Conservation (phyloP, 64 coral and sea anemone genomes). For the Montipora sp. region DNA sequence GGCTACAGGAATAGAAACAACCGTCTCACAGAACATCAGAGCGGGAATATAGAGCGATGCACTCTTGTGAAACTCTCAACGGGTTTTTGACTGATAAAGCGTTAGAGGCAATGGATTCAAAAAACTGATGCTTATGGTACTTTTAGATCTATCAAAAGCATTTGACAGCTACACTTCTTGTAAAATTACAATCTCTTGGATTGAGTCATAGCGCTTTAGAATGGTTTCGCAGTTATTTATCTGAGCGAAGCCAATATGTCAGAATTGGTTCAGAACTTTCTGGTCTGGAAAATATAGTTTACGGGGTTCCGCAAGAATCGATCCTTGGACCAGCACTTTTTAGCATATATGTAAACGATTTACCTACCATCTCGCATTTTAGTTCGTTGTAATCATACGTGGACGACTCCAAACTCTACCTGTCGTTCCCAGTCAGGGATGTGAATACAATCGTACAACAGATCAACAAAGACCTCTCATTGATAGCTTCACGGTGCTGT, state of each 20-base stretch:
- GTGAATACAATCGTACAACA: too few species aligned
- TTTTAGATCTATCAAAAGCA: slow-evolving; percentile 60
- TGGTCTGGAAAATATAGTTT: slow-evolving; percentile 37
- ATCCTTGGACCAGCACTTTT: slow-evolving; percentile 58
- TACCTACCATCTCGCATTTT: slow-evolving; percentile 3
- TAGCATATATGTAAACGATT: slow-evolving; percentile 54
- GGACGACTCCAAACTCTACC: slow-evolving; percentile 47
- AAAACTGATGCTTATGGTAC: slow-evolving; percentile 65
- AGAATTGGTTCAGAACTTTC: slow-evolving; percentile 41
- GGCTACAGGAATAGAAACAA: slow-evolving; percentile 46
- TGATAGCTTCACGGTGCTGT: slow-evolving; percentile 56
- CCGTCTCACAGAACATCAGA: slow-evolving; percentile 61
- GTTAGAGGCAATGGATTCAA: slow-evolving; percentile 69
- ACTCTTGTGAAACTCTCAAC: slow-evolving; percentile 70
- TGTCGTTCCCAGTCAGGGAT: slow-evolving; percentile 45
- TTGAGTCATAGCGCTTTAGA: neutral
- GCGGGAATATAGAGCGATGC: slow-evolving; percentile 21
- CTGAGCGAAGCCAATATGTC: slow-evolving; percentile 57
- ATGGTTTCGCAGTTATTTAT: slow-evolving; percentile 60
- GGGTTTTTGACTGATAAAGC: slow-evolving; percentile 61
- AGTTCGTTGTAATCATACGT: slow-evolving; percentile 34
- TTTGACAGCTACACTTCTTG: slow-evolving; percentile 74
- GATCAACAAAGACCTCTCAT: slow-evolving; percentile 56
- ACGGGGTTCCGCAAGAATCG: slow-evolving; percentile 34
- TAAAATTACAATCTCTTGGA: slow-evolving; percentile 31